Conservation (phyloP, 2,113 vertebrate species). For the Chaenogobius annularis region DNA sequence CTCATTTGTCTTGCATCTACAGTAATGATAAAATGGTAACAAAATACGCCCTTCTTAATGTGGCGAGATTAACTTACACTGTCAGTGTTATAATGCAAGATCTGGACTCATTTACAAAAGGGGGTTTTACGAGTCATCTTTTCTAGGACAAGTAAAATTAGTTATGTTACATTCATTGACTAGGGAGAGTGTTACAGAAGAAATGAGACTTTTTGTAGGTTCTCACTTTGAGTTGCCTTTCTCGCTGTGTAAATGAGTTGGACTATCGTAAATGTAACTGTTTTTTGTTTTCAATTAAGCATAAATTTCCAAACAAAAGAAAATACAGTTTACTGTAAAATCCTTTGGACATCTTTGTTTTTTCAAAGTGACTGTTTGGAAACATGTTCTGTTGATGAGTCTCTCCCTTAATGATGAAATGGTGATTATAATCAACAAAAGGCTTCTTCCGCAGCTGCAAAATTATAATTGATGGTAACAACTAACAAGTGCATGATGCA, state of each 20-base stretch:
- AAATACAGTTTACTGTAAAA: background rate
- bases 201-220: background rate
- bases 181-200: background rate
- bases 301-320: background rate
- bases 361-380: background rate
- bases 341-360: background rate
- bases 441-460: conserved; percentile 7
- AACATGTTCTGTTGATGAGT: conserved; percentile 9
- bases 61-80: no score
- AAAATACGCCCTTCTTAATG: no score
- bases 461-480: conserved; percentile 3
- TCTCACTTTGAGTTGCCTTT: background rate
- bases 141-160: background rate
- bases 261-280: background rate
- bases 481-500: background rate
- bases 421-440: conserved; percentile 8
- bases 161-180: background rate
- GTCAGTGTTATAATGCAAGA: no score
- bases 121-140: background rate
- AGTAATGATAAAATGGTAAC: no score
- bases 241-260: background rate
- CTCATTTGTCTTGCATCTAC: no score
- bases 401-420: conserved; percentile 1
- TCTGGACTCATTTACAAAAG: no score
- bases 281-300: background rate